phyloP scores from a whole-genome alignment of 2,888 invertebrate genomes.

The Eledona agricola region DNA sequence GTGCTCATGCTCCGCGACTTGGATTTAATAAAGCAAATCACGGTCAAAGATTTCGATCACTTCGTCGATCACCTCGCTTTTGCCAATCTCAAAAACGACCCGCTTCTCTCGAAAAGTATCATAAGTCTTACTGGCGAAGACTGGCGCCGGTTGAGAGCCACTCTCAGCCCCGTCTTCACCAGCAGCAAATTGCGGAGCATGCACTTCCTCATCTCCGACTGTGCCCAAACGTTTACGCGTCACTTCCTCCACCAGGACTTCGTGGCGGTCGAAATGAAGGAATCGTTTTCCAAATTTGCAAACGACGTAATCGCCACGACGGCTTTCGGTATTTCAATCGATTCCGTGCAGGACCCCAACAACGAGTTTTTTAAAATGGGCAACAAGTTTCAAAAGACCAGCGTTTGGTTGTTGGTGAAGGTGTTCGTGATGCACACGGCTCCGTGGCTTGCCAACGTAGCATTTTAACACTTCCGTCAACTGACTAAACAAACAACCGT shows the following conservation, averaged over 20 bases:
- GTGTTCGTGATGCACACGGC: slow-evolving; percentile 1
- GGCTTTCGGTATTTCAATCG: slow-evolving; percentile 51
- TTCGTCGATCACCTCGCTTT: slow-evolving; percentile 50
- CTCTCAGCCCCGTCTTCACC: slow-evolving; percentile 52
- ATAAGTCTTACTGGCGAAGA: slow-evolving; percentile 44
- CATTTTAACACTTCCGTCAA: no score
- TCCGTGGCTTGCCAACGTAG: no score
- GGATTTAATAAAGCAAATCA: slow-evolving; percentile 53
- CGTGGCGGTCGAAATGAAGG: slow-evolving; percentile 46
- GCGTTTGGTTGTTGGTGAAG: slow-evolving; percentile 1
- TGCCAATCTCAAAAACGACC: slow-evolving; percentile 44
- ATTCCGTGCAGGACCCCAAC: slow-evolving; percentile 50
- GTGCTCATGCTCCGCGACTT: slow-evolving; percentile 52
- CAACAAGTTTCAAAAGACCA: neutral
- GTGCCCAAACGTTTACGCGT: slow-evolving; percentile 39
- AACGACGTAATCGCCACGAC: slow-evolving; percentile 53
- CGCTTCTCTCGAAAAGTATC: slow-evolving; percentile 46
- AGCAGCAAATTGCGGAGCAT: slow-evolving; percentile 44
- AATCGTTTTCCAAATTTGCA: slow-evolving; percentile 49
- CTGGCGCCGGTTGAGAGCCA: slow-evolving; percentile 54
- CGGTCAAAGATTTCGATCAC: slow-evolving; percentile 46
- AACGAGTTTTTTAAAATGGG: slow-evolving; percentile 51
- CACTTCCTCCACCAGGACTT: slow-evolving; percentile 20
- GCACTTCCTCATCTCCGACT: slow-evolving; percentile 38
- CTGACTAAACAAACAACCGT: no score